Conservation (phyloP, 2,888 invertebrate species). For the Zygothrica quintamaculata region DNA sequence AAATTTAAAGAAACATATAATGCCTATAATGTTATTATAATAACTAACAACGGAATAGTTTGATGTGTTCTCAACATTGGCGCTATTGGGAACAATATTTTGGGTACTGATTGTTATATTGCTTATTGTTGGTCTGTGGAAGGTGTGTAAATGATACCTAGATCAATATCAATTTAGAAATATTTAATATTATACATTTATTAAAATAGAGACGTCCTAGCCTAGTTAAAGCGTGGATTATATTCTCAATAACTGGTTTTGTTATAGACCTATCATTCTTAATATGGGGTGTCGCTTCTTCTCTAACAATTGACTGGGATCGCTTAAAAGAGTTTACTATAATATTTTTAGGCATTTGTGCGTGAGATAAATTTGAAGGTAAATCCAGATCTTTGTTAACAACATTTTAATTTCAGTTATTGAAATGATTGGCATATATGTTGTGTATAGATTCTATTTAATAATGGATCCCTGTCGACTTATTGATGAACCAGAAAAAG, state of each 20-base stretch:
- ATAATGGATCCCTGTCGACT: slow-evolving; percentile 48
- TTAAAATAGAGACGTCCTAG: slow-evolving; percentile 48
- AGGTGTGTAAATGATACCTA: slow-evolving; percentile 40
- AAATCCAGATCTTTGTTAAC: too few relatives aligned
- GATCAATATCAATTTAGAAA: neutral
- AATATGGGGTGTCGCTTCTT: slow-evolving; percentile 52
- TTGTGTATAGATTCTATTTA: slow-evolving; percentile 54
- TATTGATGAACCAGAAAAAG: slow-evolving; percentile 20
- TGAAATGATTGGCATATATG: slow-evolving; percentile 52
- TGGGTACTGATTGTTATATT: slow-evolving; percentile 58
- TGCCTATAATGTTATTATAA: neutral
- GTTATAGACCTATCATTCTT: slow-evolving; percentile 51
- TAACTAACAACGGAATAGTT: slow-evolving; percentile 23
- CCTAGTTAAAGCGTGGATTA: slow-evolving; percentile 55
- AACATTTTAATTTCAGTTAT: slow-evolving; percentile 40
- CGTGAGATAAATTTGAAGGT: neutral
- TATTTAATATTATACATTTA: neutral
- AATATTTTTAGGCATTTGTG: slow-evolving; percentile 61
- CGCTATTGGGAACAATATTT: slow-evolving; percentile 60
- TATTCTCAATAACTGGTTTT: slow-evolving; percentile 64
- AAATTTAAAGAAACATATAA: neutral
- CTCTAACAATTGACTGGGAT: slow-evolving; percentile 54
- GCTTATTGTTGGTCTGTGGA: slow-evolving; percentile 61
- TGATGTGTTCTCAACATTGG: slow-evolving; percentile 46
- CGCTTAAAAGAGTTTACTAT: slow-evolving; percentile 45